Evolutionary conservation across 2,888 invertebrate species (phyloP), one percentile per base, ranked within the genome.

Genomic region (Oligia fasciuncula): DNA sequence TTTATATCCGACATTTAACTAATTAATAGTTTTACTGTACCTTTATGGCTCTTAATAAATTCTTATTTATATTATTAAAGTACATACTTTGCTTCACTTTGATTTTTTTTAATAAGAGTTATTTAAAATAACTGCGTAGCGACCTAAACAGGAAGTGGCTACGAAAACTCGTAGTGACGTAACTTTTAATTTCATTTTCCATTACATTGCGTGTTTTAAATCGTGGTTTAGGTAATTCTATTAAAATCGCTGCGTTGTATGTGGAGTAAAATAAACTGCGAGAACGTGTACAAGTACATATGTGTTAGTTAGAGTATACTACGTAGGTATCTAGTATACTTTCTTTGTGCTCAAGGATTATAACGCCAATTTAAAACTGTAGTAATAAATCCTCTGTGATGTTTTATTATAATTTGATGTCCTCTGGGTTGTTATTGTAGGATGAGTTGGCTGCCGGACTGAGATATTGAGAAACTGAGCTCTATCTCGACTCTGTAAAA

Each of bases 341-440:
- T 63, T 74, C 35, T 13, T 40, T 57, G 57, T 71, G 67, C 51
- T 70, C 57, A 13, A 60, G 69, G 73, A 86, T 89, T 87, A 82
- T 81, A 83, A 70, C 70, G 49, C 67, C 76, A 81, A 79, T 79
- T 73, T 78, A 57, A 79, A 66, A 66, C 71, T 79, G 80, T 79
- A 65, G 79, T 70, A 83, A 86, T 84, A 84, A 83, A 83, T 83
- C 81, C 70, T 78, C 81, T 77, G 79, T 79, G 76, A 82, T 85
- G 68, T 80, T 85, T 85, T 77, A 85, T 84, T 87, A 85, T 85
- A 85, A 85, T 89, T 81, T 86, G 75, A 71, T 77, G 84, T 82
- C 74, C 63, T 62, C 72, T 72, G 73, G 76, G 63, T 84, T 87
- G 85, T 88, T 88, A 85, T 87, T 89, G 70, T 86, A 87, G 81